These are phyloP conservation scores for Acrocera orbiculus DNA, from an alignment of 2,888 invertebrate genomes.

Conservation along the genomic window DNA sequence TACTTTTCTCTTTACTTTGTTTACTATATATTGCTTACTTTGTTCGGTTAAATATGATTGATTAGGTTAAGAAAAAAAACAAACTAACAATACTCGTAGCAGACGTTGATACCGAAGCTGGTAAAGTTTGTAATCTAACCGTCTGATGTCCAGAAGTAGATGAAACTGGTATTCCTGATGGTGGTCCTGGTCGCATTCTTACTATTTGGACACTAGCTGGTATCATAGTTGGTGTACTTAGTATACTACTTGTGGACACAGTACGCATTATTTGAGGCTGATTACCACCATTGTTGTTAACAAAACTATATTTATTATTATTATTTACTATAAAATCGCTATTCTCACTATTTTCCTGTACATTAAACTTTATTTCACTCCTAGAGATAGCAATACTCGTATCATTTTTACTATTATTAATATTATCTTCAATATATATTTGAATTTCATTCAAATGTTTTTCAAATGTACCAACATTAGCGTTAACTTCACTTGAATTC, in stretches of 20 bases:
- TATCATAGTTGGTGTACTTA: conserved; percentile 41
- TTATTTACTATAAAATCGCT: conserved; percentile 2
- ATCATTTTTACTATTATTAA: conserved; percentile 16
- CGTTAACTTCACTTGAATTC: conserved; percentile 75
- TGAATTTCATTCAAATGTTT: conserved; percentile 39
- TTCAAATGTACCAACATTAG: conserved; percentile 70
- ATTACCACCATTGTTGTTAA: neutral
- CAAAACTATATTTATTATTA: neutral
- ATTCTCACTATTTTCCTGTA: conserved; percentile 7
- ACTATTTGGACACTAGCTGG: conserved; percentile 68
- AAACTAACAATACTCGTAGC: conserved; percentile 30
- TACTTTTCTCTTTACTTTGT: too few species aligned
- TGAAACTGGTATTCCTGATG: conserved; percentile 24
- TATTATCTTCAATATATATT: conserved; percentile 11
- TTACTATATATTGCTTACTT: too few species aligned
- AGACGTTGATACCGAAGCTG: conserved; percentile 36
- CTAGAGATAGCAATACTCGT: conserved; percentile 40
- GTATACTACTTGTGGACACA: conserved; percentile 35
- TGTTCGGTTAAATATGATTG: too few species aligned
- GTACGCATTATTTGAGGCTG: conserved; percentile 27
- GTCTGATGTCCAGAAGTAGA: conserved; percentile 44
- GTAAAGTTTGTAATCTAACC: conserved; percentile 72
- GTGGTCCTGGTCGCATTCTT: conserved; percentile 59
- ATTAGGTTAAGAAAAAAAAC: too few species aligned
- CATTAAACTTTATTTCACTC: conserved; percentile 34